Conservation (phyloP, 1,140 invertebrate genomes). For the Cylas formicarius region DNA sequence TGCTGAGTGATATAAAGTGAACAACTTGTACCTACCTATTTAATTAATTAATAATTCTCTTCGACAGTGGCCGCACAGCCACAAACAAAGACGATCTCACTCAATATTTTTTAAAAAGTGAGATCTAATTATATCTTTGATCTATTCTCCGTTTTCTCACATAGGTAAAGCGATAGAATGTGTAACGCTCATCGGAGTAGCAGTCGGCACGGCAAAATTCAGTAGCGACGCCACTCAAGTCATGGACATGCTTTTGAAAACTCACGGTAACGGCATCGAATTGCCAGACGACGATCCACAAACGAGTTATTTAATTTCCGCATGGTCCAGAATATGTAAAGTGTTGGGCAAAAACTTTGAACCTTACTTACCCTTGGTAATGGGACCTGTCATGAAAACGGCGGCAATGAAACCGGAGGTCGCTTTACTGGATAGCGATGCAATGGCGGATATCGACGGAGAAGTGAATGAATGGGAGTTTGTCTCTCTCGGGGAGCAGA, state of each 20-base stretch:
- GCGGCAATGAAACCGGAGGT: conserved; percentile 97
- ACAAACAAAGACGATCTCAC: not conserved
- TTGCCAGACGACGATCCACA: conserved; percentile 94
- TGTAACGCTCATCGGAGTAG: conserved; percentile 93
- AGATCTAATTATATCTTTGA: conserved; percentile 5
- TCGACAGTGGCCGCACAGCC: no score
- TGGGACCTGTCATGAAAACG: conserved; percentile 92
- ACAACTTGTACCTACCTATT: no score
- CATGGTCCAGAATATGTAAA: conserved; percentile 98
- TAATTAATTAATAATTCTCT: no score
- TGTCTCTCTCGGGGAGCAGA: conserved; percentile 92
- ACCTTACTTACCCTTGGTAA: conserved; percentile 94
- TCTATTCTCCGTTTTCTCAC: conserved; percentile 15
- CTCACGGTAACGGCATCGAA: conserved; percentile 73
- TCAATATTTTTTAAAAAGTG: not conserved
- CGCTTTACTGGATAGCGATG: conserved; percentile 89
- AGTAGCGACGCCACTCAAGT: conserved; percentile 88
- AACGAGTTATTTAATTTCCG: conserved; percentile 95
- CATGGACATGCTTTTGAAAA: conserved; percentile 91
- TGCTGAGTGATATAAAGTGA: no score
- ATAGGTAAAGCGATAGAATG: conserved; percentile 65
- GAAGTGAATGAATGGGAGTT: conserved; percentile 94
- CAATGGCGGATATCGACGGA: conserved; percentile 77
- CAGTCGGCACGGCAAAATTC: conserved; percentile 95
- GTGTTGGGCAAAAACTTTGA: conserved; percentile 88